Evolutionary conservation across 2,113 vertebrate species (phyloP).

Genomic region (Phylloscopus whistleri): DNA sequence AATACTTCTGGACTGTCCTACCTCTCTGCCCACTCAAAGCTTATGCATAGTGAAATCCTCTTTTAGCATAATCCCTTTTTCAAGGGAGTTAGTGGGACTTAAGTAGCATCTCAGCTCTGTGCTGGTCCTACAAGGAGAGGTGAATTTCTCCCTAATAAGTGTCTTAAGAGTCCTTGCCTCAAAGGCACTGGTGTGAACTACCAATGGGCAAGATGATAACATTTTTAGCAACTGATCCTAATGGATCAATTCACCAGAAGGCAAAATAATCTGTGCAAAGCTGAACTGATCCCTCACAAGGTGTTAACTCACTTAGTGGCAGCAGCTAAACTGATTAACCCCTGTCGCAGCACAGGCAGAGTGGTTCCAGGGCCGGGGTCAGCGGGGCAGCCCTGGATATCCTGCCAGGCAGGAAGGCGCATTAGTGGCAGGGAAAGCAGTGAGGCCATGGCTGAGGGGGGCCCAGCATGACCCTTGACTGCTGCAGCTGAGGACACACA

Average conservation of each 20-base stretch:
- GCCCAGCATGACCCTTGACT: neutral
- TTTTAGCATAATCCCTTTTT: conserved; percentile 44
- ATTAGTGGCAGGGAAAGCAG: neutral
- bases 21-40: conserved; percentile 50
- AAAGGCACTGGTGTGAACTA: conserved; percentile 54
- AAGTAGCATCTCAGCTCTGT: neutral
- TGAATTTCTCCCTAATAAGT: conserved; percentile 64
- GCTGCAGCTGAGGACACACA: rapidly evolving
- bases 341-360: neutral
- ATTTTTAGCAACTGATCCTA: conserved; percentile 61
- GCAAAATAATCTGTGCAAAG: conserved; percentile 65
- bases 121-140: conserved; percentile 38
- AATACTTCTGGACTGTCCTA: neutral
- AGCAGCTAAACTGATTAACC: conserved; percentile 41
- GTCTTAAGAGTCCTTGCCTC: conserved; percentile 59
- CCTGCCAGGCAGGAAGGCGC: neutral
- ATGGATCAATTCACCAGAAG: conserved; percentile 53
- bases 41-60: conserved; percentile 52
- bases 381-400: neutral
- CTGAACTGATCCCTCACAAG: conserved; percentile 51
- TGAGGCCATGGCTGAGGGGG: rapidly evolving
- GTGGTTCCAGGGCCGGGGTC: neutral
- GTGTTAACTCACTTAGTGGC: conserved; percentile 41
- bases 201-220: conserved; percentile 31
- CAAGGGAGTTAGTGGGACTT: conserved; percentile 7